Evolutionary conservation across 2,797 vertebrate species (phyloP).

Genomic region (Spinus olivaceus): DNA sequence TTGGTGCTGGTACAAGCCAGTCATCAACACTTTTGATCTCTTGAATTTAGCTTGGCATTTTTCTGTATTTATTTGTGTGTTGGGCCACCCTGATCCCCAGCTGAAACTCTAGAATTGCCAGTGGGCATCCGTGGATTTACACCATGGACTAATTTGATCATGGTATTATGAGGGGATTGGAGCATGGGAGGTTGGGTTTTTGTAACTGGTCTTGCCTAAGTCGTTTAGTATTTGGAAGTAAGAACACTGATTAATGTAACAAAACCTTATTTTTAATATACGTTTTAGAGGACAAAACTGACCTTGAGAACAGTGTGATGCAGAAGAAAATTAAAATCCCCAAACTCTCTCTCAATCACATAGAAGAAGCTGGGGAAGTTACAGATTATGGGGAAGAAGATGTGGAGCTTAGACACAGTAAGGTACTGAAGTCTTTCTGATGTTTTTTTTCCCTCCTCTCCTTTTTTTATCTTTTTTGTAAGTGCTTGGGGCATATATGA

Average conservation of each 20-base stretch:
- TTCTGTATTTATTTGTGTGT: neutral
- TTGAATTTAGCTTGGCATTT: neutral
- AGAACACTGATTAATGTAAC: conserved; percentile 63
- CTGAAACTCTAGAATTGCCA: neutral
- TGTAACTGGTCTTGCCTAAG: conserved; percentile 58
- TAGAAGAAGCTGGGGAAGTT: conserved; percentile 90
- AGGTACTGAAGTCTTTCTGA: conserved; percentile 82
- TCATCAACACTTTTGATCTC: neutral
- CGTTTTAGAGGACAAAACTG: conserved; percentile 93
- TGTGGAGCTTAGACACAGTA: conserved; percentile 95
- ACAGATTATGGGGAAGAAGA: conserved; percentile 93
- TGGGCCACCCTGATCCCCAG: neutral
- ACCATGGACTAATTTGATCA: neutral
- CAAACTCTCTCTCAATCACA: conserved; percentile 92
- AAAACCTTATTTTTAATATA: conserved; percentile 74
- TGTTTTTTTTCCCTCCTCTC: neutral
- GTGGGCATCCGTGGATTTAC: neutral
- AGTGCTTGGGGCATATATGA: neutral
- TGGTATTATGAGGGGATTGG: neutral
- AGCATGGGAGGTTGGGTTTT: neutral
- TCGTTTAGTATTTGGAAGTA: conserved; percentile 54
- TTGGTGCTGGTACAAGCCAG: neutral
- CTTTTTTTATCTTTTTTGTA: neutral
- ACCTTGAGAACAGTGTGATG: conserved; percentile 98
- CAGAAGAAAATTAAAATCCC: conserved; percentile 99